A percentile compares a stretch with the other conserved stretches of the same genome.
Evolutionary conservation across 2,797 vertebrate species (phyloP).

Genomic region (Sebastes oblongus): DNA sequence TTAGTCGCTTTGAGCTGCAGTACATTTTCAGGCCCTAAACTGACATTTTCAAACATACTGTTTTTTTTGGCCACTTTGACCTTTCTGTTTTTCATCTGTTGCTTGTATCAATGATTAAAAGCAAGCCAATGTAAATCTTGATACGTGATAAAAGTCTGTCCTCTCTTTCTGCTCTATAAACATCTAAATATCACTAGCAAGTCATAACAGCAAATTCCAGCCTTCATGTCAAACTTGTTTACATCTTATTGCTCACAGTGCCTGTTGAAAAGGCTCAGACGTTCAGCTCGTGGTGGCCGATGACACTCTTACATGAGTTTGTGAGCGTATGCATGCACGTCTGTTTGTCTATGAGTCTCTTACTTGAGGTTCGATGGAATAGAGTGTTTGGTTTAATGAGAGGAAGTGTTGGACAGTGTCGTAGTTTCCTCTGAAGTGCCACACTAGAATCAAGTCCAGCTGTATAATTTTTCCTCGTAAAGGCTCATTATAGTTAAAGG

Average conservation of each 20-base stretch:
- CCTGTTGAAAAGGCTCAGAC: not conserved
- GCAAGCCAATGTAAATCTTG: not conserved
- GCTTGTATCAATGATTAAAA: not conserved
- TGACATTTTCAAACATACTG: not conserved
- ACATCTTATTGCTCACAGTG: not conserved
- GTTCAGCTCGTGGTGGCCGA: not conserved
- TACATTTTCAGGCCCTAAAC: not conserved
- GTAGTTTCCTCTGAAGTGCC: constrained; percentile 25
- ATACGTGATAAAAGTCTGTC: not conserved
- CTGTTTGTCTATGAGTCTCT: not conserved
- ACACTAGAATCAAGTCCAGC: constrained; percentile 18
- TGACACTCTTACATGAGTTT: not conserved
- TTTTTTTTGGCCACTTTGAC: not conserved
- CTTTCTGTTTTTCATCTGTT: not conserved
- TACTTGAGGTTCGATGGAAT: not conserved
- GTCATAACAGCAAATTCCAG: not conserved
- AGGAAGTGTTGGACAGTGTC: constrained; percentile 5
- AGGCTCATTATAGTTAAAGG: constrained; percentile 22
- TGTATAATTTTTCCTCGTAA: constrained; percentile 29
- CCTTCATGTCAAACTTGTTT: not conserved
- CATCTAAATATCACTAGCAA: not conserved
- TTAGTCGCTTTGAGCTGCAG: not conserved
- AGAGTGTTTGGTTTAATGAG: constrained; percentile 17
- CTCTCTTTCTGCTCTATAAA: not conserved
- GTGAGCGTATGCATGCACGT: not conserved